Evolutionary conservation across 2,888 invertebrate species (phyloP), one percentile per base, ranked within the genome.

Genomic region (Leucozona laternaria): DNA sequence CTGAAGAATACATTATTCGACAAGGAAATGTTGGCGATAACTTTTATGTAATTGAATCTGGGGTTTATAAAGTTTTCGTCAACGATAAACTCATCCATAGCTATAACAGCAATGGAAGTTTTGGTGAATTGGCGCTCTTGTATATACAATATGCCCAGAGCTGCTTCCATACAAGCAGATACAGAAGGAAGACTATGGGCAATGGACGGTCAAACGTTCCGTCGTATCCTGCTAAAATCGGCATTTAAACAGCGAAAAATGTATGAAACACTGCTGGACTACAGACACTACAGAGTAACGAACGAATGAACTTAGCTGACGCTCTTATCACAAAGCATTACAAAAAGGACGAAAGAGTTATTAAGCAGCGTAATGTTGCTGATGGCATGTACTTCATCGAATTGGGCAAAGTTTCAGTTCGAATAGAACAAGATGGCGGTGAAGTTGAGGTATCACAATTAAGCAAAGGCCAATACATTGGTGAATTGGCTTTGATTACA

Each of bases 331-430:
- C 98, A 89, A 96, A 96, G 92, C 94, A 95, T 71, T 96, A 95
- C 92, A 92, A 93, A 88, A 95, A 96, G 91, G 96, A 96, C 88
- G 96, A 97, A 89, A 94, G 95, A 91, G 98, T 99, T 92, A 98
- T 99, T 91, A 96, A 96, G 91, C 98, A 99, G 94, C 96, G 93
- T 93, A 88, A 98, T 93, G 95, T 95, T 43, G 99, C 98, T 81
- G 98, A 98, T 93, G 98, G 98, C 89, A 99, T 99, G 98, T 99
- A 98, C 94, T 98, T 99, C 93, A 96, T 99, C 66, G 99, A 99
- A 93, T 96, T 97, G 90, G 99, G 99, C 86, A 94, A 95, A 88
- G 96, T 98, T 88, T 95, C 96, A 91, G 97, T 98, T 91, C 96
- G 96, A 91, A 96, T 98, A 92, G 94, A 96, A 90, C 96, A 97